These are phyloP conservation scores for Delia radicum DNA, from an alignment of 1,140 invertebrate genomes.

Conservation along the genomic window DNA sequence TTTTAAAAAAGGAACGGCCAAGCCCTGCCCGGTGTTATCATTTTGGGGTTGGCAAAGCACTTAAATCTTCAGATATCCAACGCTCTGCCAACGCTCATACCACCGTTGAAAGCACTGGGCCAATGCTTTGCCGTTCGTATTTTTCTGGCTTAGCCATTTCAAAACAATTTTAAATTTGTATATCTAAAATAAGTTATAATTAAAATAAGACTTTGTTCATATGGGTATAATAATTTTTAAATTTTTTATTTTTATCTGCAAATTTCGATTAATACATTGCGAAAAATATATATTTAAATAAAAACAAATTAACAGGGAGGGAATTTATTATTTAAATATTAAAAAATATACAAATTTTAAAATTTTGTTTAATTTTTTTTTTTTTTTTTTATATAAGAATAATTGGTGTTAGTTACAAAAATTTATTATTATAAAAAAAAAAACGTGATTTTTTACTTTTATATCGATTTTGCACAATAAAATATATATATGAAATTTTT, in stretches of 20 bases:
- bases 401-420: conserved; percentile 26
- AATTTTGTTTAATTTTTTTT: neutral
- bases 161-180: no score
- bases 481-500: neutral
- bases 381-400: conserved; percentile 5
- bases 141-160: no score
- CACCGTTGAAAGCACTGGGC: no score
- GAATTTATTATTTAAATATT: conserved; percentile 4
- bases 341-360: conserved; percentile 15
- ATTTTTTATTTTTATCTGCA: neutral
- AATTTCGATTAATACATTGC: neutral
- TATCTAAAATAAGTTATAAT: no score
- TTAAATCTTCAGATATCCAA: no score
- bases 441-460: neutral
- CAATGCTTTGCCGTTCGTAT: no score
- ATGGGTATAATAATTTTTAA: neutral
- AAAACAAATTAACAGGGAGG: conserved; percentile 1
- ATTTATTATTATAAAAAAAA: no score
- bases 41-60: no score
- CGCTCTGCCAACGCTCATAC: no score
- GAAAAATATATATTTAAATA: neutral
- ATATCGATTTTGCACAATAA: neutral
- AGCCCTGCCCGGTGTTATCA: no score
- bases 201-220: neutral
- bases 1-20: no score